Evolutionary conservation across 2,888 invertebrate genomes (phyloP).

Genomic region (Rotaria sp.): DNA sequence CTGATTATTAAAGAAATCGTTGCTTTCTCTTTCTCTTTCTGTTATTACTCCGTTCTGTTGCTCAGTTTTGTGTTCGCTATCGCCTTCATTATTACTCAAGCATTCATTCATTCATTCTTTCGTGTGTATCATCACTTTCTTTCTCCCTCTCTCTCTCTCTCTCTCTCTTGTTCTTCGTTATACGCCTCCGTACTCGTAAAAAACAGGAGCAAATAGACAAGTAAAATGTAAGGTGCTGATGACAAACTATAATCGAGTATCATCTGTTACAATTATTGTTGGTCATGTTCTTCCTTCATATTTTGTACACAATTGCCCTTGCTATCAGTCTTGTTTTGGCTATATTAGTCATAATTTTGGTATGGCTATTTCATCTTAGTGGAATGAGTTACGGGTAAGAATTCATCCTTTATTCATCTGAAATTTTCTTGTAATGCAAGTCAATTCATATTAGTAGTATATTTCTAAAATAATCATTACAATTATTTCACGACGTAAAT

Average conservation of each 20-base stretch:
- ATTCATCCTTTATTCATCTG: neutral
- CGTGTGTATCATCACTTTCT: neutral
- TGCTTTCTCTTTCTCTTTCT: neutral
- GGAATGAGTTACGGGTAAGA: constrained; percentile 20
- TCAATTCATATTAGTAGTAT: no score
- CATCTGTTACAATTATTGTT: neutral
- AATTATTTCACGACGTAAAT: no score
- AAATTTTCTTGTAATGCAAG: no score
- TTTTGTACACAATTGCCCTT: neutral
- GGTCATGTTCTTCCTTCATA: neutral
- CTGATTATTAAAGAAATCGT: neutral
- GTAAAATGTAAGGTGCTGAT: neutral
- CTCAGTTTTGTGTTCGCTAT: neutral
- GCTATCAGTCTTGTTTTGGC: neutral
- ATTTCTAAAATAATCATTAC: no score
- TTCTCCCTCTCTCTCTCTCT: neutral
- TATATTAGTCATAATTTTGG: neutral
- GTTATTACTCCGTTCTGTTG: neutral
- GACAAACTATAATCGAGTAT: neutral
- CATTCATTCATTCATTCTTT: neutral
- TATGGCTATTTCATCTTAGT: constrained; percentile 11
- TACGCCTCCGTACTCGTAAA: neutral
- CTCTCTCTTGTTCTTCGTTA: neutral
- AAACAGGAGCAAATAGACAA: neutral
- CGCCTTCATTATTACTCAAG: neutral